Evolutionary conservation across 2,888 invertebrate genomes (phyloP).

Genomic region (Ptychoptera albimana): DNA sequence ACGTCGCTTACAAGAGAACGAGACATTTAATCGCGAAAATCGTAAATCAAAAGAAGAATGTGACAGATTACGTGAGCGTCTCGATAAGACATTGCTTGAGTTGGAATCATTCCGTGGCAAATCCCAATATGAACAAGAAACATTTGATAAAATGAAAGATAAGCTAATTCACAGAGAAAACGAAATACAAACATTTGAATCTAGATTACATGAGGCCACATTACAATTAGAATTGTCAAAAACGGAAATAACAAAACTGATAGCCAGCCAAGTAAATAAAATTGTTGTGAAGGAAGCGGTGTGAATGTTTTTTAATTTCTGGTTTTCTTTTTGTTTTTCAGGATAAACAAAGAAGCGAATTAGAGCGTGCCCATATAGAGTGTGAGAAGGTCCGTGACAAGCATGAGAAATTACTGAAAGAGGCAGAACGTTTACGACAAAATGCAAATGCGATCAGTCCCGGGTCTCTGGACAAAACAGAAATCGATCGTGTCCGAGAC

Average conservation of each 20-base stretch:
- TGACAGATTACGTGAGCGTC: conserved; percentile 59
- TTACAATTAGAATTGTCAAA: conserved; percentile 67
- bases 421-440: conserved; percentile 42
- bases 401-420: conserved; percentile 60
- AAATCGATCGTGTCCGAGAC: conserved; percentile 70
- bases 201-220: conserved; percentile 60
- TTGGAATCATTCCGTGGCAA: conserved; percentile 66
- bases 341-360: conserved; percentile 63
- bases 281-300: no score
- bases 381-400: conserved; percentile 77
- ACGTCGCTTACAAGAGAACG: conserved; percentile 65
- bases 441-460: conserved; percentile 34
- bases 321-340: neutral
- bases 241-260: conserved; percentile 58
- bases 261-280: conserved; percentile 37
- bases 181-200: conserved; percentile 61
- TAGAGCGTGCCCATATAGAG: conserved; percentile 75
- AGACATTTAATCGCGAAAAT: conserved; percentile 63
- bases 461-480: conserved; percentile 47
- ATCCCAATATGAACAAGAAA: conserved; percentile 59
- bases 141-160: conserved; percentile 58
- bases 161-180: conserved; percentile 57
- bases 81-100: conserved; percentile 68
- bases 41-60: conserved; percentile 66
- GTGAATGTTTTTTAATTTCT: no score